phyloP scores from a whole-genome alignment of 2,797 vertebrate species.

The Trichosurus vulpecula region DNA sequence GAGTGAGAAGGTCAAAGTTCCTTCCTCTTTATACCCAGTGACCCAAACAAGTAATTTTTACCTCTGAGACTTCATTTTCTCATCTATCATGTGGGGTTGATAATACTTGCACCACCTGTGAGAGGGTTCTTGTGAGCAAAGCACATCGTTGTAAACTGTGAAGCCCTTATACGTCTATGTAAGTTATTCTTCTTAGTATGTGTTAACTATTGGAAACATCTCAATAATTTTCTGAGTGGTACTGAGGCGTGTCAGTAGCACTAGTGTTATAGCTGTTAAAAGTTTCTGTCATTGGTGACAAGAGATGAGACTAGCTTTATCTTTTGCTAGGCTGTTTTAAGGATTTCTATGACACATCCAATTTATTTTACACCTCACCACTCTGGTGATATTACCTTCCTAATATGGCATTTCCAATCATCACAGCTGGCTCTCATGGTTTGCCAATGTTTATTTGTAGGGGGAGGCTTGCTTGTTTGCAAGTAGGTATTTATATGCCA shows the following conservation, averaged over 20 bases:
- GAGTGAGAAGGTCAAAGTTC: neutral
- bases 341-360: neutral
- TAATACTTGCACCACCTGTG: neutral
- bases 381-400: slow-evolving; percentile 44
- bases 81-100: neutral
- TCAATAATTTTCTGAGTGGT: neutral
- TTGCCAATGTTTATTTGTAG: slow-evolving; percentile 6
- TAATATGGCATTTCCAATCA: slow-evolving; percentile 60
- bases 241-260: neutral
- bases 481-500: slow-evolving; percentile 57
- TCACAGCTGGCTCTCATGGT: neutral
- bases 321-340: slow-evolving; percentile 18
- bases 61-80: neutral
- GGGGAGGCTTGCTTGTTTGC: slow-evolving; percentile 45
- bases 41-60: neutral
- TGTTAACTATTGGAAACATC: neutral
- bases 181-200: slow-evolving; percentile 43
- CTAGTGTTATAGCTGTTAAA: slow-evolving; percentile 13
- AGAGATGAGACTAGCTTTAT: neutral
- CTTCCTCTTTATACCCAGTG: neutral
- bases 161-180: neutral
- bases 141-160: neutral
- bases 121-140: neutral
- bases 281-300: slow-evolving; percentile 16
- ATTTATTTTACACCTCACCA: slow-evolving; percentile 31